These are phyloP conservation scores for Trypoxylon attenuatum DNA, from an alignment of 2,888 invertebrate genomes.

Conservation along the genomic window DNA sequence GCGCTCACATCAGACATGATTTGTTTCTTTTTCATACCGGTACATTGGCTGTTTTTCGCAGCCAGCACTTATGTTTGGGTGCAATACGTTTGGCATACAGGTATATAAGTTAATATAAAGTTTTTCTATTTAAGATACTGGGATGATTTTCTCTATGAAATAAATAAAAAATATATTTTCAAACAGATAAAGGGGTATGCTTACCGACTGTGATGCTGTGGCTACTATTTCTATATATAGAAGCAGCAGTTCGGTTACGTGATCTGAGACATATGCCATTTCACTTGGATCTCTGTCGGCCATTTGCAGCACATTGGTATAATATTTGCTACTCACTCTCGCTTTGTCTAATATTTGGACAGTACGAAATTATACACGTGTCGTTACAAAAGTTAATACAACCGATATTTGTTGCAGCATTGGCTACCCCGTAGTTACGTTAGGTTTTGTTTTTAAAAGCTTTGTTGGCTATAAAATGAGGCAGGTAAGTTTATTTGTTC, in stretches of 20 bases:
- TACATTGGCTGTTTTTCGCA: slow-evolving; percentile 97
- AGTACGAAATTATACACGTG: not conserved
- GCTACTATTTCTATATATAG: slow-evolving; percentile 95
- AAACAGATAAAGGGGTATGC: slow-evolving; percentile 91
- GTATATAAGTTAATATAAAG: slow-evolving; percentile 74
- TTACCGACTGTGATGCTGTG: slow-evolving; percentile 95
- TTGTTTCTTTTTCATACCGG: slow-evolving; percentile 98
- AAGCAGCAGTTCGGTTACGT: slow-evolving; percentile 90
- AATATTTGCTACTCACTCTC: slow-evolving; percentile 64
- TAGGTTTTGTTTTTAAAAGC: slow-evolving; percentile 97
- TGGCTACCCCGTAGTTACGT: slow-evolving; percentile 95
- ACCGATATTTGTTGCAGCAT: slow-evolving; percentile 78
- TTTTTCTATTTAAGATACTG: not conserved
- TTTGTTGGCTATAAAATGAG: slow-evolving; percentile 93
- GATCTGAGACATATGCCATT: slow-evolving; percentile 89
- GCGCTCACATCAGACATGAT: slow-evolving; percentile 98
- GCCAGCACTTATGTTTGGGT: slow-evolving; percentile 99
- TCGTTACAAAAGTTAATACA: not conserved
- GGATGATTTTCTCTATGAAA: not conserved
- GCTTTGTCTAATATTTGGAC: no score
- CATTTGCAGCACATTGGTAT: slow-evolving; percentile 97
- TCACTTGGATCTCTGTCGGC: slow-evolving; percentile 92
- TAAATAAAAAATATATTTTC: not conserved
- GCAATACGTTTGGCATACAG: slow-evolving; percentile 98
- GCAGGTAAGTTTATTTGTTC: slow-evolving; percentile 76